Conservation (phyloP, 1,140 invertebrate genomes). For the Elymnias hypermnestra region DNA sequence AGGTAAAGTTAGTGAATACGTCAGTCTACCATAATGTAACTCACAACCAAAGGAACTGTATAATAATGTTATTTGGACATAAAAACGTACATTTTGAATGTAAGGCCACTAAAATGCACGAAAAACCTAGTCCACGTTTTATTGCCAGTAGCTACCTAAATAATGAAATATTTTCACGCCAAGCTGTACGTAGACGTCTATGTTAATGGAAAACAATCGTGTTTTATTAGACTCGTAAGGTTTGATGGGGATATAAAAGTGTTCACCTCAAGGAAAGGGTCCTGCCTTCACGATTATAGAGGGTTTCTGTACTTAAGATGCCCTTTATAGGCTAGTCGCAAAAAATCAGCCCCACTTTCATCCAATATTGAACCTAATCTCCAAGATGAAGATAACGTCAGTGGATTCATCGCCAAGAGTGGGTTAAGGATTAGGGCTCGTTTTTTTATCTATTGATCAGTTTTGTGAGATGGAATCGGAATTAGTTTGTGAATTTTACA, state of each 20-base stretch:
- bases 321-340: slow-evolving; percentile 47
- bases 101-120: too few relatives aligned
- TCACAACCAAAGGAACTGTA: too few relatives aligned
- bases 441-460: slow-evolving; percentile 4
- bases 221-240: slow-evolving; percentile 68
- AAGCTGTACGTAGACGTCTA: slow-evolving; percentile 22
- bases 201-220: slow-evolving; percentile 71
- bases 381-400: slow-evolving; percentile 10
- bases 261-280: slow-evolving; percentile 58
- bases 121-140: not conserved
- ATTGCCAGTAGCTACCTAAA: slow-evolving; percentile 4
- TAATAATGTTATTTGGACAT: too few relatives aligned
- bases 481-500: not conserved
- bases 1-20: too few relatives aligned
- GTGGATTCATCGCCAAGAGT: slow-evolving; percentile 9
- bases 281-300: slow-evolving; percentile 52
- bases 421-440: slow-evolving; percentile 9
- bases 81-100: too few relatives aligned
- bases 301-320: slow-evolving; percentile 53
- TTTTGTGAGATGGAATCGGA: not conserved
- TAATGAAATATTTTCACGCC: slow-evolving; percentile 12
- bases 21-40: too few relatives aligned
- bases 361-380: slow-evolving; percentile 20
- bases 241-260: slow-evolving; percentile 66
- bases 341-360: slow-evolving; percentile 46